phyloP scores from a whole-genome alignment of 2,797 vertebrate genomes.

The Gambelia wislizenii region DNA sequence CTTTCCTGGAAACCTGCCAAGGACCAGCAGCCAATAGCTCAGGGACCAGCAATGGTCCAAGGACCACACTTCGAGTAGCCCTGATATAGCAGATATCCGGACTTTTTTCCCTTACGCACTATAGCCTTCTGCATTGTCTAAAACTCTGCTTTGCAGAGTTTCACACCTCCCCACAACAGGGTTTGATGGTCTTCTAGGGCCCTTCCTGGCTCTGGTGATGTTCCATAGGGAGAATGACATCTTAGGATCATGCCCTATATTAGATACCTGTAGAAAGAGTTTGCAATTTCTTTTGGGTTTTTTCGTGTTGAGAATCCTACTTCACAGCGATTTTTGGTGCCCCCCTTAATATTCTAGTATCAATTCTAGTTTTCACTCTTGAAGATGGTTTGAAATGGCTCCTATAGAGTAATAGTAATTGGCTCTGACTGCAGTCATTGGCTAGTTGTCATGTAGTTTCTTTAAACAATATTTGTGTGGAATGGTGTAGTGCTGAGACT shows the following conservation, averaged over 20 bases:
- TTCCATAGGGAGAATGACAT: background rate
- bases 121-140: background rate
- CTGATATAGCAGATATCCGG: background rate
- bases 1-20: too few species aligned
- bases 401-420: background rate
- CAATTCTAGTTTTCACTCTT: background rate
- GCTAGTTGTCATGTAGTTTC: background rate
- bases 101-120: background rate
- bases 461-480: background rate
- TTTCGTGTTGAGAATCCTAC: background rate
- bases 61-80: background rate
- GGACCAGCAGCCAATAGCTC: too few species aligned
- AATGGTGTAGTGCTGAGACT: background rate
- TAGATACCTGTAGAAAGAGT: background rate
- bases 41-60: too few species aligned
- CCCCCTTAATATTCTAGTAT: background rate
- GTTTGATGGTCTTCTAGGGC: background rate
- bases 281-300: conserved; percentile 9
- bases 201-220: background rate
- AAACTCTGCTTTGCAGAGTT: background rate
- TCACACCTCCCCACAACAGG: background rate
- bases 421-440: background rate
- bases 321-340: background rate
- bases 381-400: background rate
- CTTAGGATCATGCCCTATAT: background rate